These are phyloP conservation scores for Desmodus rotundus DNA, from an alignment of 2,113 vertebrate genomes.

Conservation along the genomic window DNA sequence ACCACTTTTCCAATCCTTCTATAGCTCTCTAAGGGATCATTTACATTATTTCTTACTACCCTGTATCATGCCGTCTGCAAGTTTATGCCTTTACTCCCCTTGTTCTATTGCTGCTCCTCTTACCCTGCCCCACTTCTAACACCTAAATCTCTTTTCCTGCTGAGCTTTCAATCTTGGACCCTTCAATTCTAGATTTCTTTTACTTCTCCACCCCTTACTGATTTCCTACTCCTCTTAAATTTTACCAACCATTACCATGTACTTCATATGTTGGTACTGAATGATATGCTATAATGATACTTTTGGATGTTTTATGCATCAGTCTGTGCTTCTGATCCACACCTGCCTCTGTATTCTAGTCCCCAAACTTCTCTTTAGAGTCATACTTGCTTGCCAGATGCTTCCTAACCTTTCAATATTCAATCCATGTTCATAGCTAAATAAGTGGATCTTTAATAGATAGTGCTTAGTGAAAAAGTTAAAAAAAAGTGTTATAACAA, in stretches of 20 bases:
- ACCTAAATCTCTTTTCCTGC: not conserved
- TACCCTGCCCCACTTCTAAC: not conserved
- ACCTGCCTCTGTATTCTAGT: not conserved
- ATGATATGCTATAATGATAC: not conserved
- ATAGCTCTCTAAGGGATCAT: not conserved
- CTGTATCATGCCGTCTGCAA: not conserved
- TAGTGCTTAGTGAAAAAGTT: not conserved
- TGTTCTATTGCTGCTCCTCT: not conserved
- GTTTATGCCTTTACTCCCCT: not conserved
- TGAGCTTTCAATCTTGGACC: not conserved
- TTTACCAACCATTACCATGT: not conserved
- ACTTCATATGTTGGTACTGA: not conserved
- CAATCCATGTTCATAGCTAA: not conserved
- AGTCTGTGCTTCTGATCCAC: not conserved
- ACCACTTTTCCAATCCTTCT: not conserved
- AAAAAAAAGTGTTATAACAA: not conserved
- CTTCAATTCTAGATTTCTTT: not conserved
- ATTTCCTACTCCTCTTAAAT: not conserved
- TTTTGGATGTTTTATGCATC: not conserved
- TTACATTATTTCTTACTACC: not conserved
- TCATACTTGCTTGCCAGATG: not conserved
- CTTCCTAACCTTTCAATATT: not conserved
- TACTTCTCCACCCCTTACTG: not conserved
- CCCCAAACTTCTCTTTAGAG: not conserved
- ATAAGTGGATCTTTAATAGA: not conserved